Conservation (phyloP, 2,888 invertebrate species). For the Plusia festucae region DNA sequence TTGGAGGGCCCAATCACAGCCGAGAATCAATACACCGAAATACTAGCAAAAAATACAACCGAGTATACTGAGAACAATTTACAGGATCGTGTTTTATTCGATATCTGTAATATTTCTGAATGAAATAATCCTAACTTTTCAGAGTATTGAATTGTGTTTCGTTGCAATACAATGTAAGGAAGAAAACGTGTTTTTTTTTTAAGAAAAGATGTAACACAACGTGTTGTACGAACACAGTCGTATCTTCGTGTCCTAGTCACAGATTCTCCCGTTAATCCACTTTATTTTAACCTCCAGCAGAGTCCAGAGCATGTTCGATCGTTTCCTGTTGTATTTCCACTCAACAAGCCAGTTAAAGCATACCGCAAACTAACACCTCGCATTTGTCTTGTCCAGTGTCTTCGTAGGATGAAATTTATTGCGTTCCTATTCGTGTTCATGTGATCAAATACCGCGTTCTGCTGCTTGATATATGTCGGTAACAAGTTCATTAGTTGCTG, state of each 20-base stretch:
- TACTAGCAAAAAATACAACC: slow-evolving; percentile 11
- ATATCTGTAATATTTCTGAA: no score
- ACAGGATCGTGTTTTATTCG: not conserved
- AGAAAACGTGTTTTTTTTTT: slow-evolving; percentile 38
- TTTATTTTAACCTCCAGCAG: slow-evolving; percentile 58
- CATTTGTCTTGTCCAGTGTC: slow-evolving; percentile 79
- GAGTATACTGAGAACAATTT: not conserved
- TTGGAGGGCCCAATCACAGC: slow-evolving; percentile 64
- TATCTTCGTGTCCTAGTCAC: slow-evolving; percentile 55
- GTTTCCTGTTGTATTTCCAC: slow-evolving; percentile 70
- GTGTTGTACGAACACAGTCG: slow-evolving; percentile 57
- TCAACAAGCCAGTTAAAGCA: slow-evolving; percentile 67
- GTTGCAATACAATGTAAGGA: no score
- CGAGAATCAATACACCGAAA: slow-evolving; percentile 58
- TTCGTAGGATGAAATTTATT: slow-evolving; percentile 76
- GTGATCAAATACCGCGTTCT: slow-evolving; percentile 72
- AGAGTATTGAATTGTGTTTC: no score
- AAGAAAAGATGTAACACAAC: slow-evolving; percentile 50
- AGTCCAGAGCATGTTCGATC: slow-evolving; percentile 58
- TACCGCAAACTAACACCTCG: slow-evolving; percentile 67
- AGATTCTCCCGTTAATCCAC: slow-evolving; percentile 62
- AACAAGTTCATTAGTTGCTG: slow-evolving; percentile 78
- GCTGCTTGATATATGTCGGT: slow-evolving; percentile 70
- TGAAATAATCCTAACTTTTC: no score
- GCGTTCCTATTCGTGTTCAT: slow-evolving; percentile 72